Evolutionary conservation across 2,113 vertebrate species (phyloP).

Genomic region (Illadopsis cleaveri): DNA sequence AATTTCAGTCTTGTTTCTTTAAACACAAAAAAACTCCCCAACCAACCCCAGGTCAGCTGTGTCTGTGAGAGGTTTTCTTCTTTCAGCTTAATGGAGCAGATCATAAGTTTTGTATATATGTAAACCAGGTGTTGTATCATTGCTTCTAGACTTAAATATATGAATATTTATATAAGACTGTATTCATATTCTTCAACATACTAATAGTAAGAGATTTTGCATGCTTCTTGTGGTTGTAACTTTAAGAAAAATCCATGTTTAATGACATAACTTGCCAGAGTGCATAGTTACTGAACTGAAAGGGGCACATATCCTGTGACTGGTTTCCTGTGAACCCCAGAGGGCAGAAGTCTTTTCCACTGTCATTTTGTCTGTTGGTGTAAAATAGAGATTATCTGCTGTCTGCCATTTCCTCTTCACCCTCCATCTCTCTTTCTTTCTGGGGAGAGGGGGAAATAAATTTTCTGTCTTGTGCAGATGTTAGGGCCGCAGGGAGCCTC

Average conservation of each 20-base stretch:
- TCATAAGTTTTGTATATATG: not conserved
- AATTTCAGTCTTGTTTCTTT: not conserved
- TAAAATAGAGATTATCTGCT: constrained; percentile 15
- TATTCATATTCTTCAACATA: not conserved
- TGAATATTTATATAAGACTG: not conserved
- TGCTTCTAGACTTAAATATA: not conserved
- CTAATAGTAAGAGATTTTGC: not conserved
- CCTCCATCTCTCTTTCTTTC: not conserved
- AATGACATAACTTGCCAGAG: not conserved
- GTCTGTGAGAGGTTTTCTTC: not conserved
- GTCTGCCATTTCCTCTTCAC: constrained; percentile 50
- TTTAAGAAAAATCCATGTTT: not conserved
- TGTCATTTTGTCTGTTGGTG: not conserved
- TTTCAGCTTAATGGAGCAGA: not conserved
- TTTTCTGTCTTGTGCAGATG: not conserved
- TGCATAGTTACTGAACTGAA: not conserved
- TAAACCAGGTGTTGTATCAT: not conserved
- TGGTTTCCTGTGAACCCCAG: not conserved
- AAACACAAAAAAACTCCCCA: not conserved
- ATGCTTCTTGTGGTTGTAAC: not conserved
- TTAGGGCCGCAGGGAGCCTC: not conserved
- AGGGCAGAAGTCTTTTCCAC: constrained; percentile 35
- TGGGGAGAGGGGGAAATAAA: not conserved
- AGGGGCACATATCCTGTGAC: constrained; percentile 9
- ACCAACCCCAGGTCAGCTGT: not conserved